A percentile compares a stretch with the other conserved stretches of the same genome.
Conservation (phyloP, 2,113 vertebrate species). For the Aleadryas rufinucha region DNA sequence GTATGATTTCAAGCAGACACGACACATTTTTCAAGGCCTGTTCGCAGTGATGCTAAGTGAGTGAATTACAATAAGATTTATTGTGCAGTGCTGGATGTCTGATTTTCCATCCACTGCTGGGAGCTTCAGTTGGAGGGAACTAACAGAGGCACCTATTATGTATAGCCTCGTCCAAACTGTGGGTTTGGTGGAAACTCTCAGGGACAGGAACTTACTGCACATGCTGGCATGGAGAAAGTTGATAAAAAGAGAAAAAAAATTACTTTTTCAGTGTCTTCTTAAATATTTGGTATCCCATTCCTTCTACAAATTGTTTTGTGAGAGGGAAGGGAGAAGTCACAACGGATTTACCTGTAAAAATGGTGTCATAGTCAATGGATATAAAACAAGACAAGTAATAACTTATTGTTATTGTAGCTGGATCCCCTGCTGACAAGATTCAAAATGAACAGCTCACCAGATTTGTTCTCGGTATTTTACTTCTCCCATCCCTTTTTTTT, state of each 20-base stretch:
- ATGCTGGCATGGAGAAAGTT: conserved; percentile 59
- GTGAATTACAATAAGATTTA: conserved; percentile 83
- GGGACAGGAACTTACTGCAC: conserved; percentile 66
- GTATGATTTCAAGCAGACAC: conserved; percentile 70
- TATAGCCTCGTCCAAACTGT: conserved; percentile 67
- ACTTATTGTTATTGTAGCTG: background rate
- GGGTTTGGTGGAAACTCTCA: conserved; percentile 63
- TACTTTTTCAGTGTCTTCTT: conserved; percentile 43
- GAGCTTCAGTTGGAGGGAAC: conserved; percentile 70
- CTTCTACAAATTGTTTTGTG: background rate
- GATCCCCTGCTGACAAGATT: background rate
- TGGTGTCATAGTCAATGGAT: background rate
- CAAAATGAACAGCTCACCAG: background rate
- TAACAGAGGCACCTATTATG: conserved; percentile 76
- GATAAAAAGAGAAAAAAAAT: conserved; percentile 55
- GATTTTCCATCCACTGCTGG: conserved; percentile 79
- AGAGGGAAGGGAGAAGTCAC: background rate
- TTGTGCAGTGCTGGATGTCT: conserved; percentile 74
- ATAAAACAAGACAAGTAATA: background rate
- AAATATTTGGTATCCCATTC: conserved; percentile 20
- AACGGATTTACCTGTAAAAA: conserved; percentile 25
- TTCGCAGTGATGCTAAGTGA: conserved; percentile 68
- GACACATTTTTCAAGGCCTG: conserved; percentile 67
- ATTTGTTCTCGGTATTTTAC: background rate
- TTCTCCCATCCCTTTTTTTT: too few species aligned